Evolutionary conservation across 2,797 vertebrate genomes (phyloP).

Genomic region (Leptodactylus fallax): DNA sequence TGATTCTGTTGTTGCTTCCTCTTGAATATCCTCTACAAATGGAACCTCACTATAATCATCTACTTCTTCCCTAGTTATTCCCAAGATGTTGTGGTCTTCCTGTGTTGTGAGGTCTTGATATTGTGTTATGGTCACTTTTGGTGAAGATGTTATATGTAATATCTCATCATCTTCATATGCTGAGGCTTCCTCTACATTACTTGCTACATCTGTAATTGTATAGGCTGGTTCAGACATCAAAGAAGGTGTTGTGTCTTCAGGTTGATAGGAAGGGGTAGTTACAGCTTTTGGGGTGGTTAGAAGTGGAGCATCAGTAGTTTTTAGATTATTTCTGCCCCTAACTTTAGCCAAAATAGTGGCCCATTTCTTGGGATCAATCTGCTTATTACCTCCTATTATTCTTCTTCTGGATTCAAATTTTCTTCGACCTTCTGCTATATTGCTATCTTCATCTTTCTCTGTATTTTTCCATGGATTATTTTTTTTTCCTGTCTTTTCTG

Average conservation of each 20-base stretch:
- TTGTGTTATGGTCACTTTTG: background rate
- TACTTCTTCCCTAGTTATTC: background rate
- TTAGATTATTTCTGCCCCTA: conserved; percentile 78
- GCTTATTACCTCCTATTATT: conserved; percentile 81
- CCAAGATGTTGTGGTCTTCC: background rate
- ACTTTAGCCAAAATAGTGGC: conserved; percentile 92
- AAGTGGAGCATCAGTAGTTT: conserved; percentile 64
- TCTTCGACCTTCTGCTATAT: conserved; percentile 75
- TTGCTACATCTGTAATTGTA: background rate
- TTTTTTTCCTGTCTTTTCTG: conserved; percentile 72
- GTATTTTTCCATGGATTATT: conserved; percentile 70
- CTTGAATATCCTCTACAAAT: conserved; percentile 48
- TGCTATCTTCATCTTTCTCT: conserved; percentile 66
- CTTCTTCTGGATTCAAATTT: conserved; percentile 80
- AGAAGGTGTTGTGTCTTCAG: background rate
- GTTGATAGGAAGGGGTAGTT: background rate
- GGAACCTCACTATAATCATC: background rate
- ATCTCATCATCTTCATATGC: conserved; percentile 74
- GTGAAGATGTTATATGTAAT: conserved; percentile 65
- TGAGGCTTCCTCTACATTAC: conserved; percentile 72
- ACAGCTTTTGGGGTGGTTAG: conserved; percentile 30
- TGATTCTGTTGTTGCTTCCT: background rate
- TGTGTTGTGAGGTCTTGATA: background rate
- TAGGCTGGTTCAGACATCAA: accelerated
- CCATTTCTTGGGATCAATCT: conserved; percentile 90